Evolutionary conservation across 2,797 vertebrate genomes (phyloP).

Genomic region (Melanogrammus aeglefinus): DNA sequence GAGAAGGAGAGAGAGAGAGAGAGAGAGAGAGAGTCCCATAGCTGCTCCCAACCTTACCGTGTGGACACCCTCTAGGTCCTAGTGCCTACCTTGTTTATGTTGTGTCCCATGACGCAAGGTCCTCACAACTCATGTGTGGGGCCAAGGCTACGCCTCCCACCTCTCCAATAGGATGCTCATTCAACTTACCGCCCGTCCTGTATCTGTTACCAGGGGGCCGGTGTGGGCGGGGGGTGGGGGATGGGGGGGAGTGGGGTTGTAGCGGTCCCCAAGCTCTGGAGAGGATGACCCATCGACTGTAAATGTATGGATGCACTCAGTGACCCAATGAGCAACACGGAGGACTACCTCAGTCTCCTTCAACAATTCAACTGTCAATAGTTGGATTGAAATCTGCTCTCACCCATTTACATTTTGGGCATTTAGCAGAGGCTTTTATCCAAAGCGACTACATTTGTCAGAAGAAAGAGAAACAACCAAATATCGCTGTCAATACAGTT

Average conservation of each 20-base stretch:
- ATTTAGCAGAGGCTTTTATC: no score
- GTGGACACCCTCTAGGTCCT: slow-evolving; percentile 64
- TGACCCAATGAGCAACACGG: neutral
- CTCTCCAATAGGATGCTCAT: neutral
- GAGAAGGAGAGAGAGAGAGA: neutral
- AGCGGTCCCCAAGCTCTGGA: no score
- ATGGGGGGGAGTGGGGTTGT: neutral
- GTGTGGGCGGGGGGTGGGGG: neutral
- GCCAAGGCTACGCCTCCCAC: neutral
- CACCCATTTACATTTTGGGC: no score
- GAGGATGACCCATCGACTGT: no score
- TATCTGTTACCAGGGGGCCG: neutral
- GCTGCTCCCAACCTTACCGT: slow-evolving; percentile 61
- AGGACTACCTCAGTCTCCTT: neutral
- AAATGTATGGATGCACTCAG: neutral
- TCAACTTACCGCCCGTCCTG: neutral
- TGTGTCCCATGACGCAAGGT: neutral
- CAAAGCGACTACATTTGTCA: no score
- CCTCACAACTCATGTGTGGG: slow-evolving; percentile 30
- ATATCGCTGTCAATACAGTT: no score
- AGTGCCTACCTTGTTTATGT: slow-evolving; percentile 63
- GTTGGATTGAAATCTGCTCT: neutral
- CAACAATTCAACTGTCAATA: no score
- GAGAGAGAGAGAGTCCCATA: slow-evolving; percentile 43
- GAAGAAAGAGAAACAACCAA: no score